Evolutionary conservation across 1,140 invertebrate species (phyloP).

Genomic region (Neocloeon triangulifer): DNA sequence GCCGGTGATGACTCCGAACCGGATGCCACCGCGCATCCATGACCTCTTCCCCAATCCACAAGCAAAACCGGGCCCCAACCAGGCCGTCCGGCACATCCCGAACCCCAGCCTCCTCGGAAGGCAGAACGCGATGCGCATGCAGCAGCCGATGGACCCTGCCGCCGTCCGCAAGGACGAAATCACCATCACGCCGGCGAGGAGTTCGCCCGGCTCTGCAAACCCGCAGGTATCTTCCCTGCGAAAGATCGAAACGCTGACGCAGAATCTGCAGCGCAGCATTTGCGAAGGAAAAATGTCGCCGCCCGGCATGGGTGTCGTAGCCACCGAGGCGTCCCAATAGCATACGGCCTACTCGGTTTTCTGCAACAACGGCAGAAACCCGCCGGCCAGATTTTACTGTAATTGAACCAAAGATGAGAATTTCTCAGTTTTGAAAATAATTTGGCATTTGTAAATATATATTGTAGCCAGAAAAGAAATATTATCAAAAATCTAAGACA

Average conservation of each 20-base stretch:
- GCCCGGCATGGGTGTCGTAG: conserved; percentile 12
- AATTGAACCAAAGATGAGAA: neutral
- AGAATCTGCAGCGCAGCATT: conserved; percentile 14
- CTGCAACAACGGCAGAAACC: neutral
- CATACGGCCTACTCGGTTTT: neutral
- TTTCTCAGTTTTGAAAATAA: conserved; percentile 1
- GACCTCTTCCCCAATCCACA: conserved; percentile 3
- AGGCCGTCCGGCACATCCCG: conserved; percentile 17
- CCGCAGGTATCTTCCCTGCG: conserved; percentile 8
- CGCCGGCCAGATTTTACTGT: neutral
- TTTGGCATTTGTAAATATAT: no score
- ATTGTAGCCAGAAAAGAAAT: no score
- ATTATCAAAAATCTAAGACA: no score
- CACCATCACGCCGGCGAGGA: neutral
- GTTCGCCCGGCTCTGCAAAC: conserved; percentile 5
- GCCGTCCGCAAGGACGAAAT: neutral
- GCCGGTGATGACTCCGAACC: conserved; percentile 1
- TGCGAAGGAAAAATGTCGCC: conserved; percentile 14
- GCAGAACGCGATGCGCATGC: conserved; percentile 3
- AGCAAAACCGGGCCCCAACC: conserved; percentile 14
- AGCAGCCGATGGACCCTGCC: neutral
- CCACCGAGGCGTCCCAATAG: conserved; percentile 7
- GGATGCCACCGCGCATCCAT: conserved; percentile 4
- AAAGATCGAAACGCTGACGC: conserved; percentile 14
- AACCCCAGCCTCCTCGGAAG: conserved; percentile 14